These are phyloP conservation scores for Drosophila macrothrix DNA, from an alignment of 2,888 invertebrate genomes.

Conservation along the genomic window DNA sequence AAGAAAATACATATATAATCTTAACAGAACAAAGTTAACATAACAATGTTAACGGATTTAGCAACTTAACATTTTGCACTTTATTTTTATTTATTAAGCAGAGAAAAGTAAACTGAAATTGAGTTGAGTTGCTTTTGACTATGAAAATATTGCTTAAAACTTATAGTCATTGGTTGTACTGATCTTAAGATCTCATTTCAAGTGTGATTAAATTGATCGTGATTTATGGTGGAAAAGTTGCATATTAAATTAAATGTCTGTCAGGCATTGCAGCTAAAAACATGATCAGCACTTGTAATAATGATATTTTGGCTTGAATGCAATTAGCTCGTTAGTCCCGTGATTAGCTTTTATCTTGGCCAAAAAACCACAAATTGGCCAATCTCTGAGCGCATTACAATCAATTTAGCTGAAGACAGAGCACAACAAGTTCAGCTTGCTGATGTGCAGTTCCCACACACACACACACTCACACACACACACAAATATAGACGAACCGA, in stretches of 20 bases:
- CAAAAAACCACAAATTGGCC: conserved; percentile 43
- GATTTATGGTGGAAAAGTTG: neutral
- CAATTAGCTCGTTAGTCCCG: conserved; percentile 39
- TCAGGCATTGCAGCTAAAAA: neutral
- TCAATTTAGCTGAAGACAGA: conserved; percentile 16
- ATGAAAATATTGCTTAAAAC: neutral
- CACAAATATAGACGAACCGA: conserved; percentile 10
- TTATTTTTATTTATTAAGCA: neutral
- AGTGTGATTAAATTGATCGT: neutral
- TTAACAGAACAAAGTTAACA: neutral
- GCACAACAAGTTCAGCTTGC: conserved; percentile 26
- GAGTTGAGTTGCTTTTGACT: neutral
- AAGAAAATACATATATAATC: neutral
- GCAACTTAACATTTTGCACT: neutral
- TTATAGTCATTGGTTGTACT: neutral
- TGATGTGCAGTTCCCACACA: conserved; percentile 20
- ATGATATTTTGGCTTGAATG: conserved; percentile 16
- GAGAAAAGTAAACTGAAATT: neutral
- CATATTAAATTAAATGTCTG: neutral
- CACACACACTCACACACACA: too few relatives aligned
- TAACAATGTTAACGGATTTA: neutral
- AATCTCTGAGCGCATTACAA: conserved; percentile 31
- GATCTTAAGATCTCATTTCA: neutral
- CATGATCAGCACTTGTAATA: neutral
- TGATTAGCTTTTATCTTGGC: conserved; percentile 29